Evolutionary conservation across 2,113 vertebrate species (phyloP), one percentile per base, ranked within the genome.

Genomic region (Saccopteryx leptura): DNA sequence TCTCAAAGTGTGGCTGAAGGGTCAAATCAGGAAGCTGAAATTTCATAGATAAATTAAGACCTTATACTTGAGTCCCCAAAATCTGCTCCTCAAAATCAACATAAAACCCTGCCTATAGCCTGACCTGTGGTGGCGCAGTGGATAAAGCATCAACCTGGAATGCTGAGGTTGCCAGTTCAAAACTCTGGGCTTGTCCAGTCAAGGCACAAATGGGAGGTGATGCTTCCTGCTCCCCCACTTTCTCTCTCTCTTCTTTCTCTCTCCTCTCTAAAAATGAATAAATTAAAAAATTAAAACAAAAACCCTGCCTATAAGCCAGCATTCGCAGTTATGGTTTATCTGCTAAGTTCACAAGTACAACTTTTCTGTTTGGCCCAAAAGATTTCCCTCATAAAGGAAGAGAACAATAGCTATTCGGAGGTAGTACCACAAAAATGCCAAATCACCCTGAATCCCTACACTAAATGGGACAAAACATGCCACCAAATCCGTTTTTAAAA

Each of bases 341-440:
- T 68, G n/a, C 81, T 76, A 80, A 92, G 72, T 50, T 61, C 9
- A 88, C 31, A 68, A 74, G 4, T 60, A 93, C 65, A 84, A 68
- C 80, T 68, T 91, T 93, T 54, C 88, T 91, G 46, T 91, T 78
- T 96, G 76, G 46, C 9, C 68, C n/a, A 75, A 94, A 87, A 61
- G 48, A 76, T 61, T 60, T 88, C 50, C 79, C 66, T 50, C 71
- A 33, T 60, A 71, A 80, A 60, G 23, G n/a, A 54, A 90, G 31
- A 60, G 21, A 85, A 94, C 91, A 80, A 90, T 17, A 39, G 60
- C 33, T 90, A 11, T 80, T 83, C 19, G 15, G 14, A 90, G 66
- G n/a, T 17, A 48, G 31, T 66, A 63, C 28, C 52, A 18, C 12
- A 75, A 82, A 39, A 89, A 93, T 72, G 61, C n/a, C 46, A 54